A percentile compares a stretch with the other conserved stretches of the same genome.
Evolutionary conservation across 2,888 invertebrate genomes (phyloP).

Genomic region (Dicycla oo): DNA sequence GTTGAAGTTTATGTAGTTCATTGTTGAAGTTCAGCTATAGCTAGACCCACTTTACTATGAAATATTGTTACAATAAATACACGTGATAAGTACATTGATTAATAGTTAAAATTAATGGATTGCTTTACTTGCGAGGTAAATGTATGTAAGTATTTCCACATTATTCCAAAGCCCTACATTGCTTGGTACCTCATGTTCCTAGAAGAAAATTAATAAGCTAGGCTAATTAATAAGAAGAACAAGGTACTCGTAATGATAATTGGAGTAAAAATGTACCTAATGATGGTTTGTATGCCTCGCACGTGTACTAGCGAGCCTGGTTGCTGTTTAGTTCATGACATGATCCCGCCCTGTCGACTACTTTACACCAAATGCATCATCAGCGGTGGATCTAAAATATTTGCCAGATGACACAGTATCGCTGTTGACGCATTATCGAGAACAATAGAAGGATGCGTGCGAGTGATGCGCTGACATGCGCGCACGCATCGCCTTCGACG

Average conservation of each 20-base stretch:
- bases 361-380: conserved; percentile 7
- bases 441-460: conserved; percentile 66
- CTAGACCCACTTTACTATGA: background rate
- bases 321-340: conserved; percentile 33
- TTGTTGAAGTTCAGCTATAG: conserved; percentile 22
- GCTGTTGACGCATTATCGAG: conserved; percentile 55
- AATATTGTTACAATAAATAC: conserved; percentile 17
- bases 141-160: background rate
- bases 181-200: too few relatives aligned
- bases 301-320: conserved; percentile 23
- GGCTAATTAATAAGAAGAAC: too few relatives aligned
- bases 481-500: conserved; percentile 37
- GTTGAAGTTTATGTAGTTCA: conserved; percentile 33
- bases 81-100: conserved; percentile 5
- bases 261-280: too few relatives aligned
- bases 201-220: too few relatives aligned
- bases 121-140: background rate
- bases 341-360: background rate
- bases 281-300: background rate
- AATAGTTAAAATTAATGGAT: conserved; percentile 3
- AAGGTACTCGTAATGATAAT: too few relatives aligned
- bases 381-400: conserved; percentile 34
- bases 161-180: too few relatives aligned
- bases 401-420: conserved; percentile 49
- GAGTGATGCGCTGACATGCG: conserved; percentile 38